Evolutionary conservation across 2,113 vertebrate species (phyloP), one percentile per base, ranked within the genome.

Genomic region (Epinephelus cyanopodus): DNA sequence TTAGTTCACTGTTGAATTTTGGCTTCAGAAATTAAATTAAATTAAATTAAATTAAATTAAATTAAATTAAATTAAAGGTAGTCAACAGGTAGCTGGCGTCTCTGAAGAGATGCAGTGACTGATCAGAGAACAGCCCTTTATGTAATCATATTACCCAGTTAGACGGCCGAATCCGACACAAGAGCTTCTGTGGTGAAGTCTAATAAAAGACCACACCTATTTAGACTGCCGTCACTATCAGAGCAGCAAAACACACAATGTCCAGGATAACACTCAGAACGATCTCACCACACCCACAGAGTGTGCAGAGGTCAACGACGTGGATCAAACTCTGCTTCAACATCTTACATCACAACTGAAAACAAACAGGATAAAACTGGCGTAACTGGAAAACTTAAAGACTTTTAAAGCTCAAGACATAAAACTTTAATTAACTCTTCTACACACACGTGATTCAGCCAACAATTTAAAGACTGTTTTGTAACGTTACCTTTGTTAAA

Each of bases 181-280:
- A 13, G 19, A 79, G 79, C 2, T 3, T 18, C 63, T 78, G 50
- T 57, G 52, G 54, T 64, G 0, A 6, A 9, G 39, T 37, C 57
- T 47, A 37, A 65, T 63, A 53, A 64, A 69, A 65, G 69, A 48
- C 75, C 83, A 50, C 79, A 65, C 75, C 79, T 78, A 63, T 58
- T 74, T 47, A 77, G n/a, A 62, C 70, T 42, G 78, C 53, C 1
- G 74, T 9, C 39, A 25, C 48, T 0, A 58, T 66, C 57, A 37
- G 56, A 33, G 18, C 3, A 7, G 33, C 33, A 37, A 37, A 37
- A 37, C 33, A 37, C 39, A 33, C 56, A 50, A n/a, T n/a, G 4
- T 6, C 21, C 53, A 18, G 65, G 65, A 52, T 21, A 67, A 67
- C 9, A 29, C 13, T 15, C n/a, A n/a, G 15, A 15, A 0, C 45